phyloP scores from a whole-genome alignment of 2,888 invertebrate genomes.

The Pyrgus malvae region DNA sequence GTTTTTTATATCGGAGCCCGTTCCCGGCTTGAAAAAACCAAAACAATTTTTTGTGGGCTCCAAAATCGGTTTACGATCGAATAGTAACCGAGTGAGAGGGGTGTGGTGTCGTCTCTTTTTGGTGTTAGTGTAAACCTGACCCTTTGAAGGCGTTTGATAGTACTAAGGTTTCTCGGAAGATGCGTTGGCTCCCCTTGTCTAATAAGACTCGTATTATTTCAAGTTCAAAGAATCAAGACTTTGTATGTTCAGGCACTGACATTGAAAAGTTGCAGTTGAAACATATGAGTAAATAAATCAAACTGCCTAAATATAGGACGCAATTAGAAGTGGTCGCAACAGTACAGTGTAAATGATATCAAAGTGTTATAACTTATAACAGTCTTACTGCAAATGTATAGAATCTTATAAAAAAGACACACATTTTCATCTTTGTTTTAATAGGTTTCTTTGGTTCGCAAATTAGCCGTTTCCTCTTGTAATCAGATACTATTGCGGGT shows the following conservation, averaged over 20 bases:
- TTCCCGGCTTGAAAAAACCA: conserved; percentile 65
- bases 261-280: background rate
- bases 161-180: conserved; percentile 67
- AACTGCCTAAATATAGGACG: too few relatives aligned
- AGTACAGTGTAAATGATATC: too few relatives aligned
- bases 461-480: too few relatives aligned
- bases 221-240: conserved; percentile 37
- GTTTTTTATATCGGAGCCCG: conserved; percentile 48
- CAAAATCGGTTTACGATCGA: conserved; percentile 76
- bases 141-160: conserved; percentile 53
- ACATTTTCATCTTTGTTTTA: too few relatives aligned
- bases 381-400: too few relatives aligned
- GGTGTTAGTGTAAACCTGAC: conserved; percentile 55
- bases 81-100: conserved; percentile 67
- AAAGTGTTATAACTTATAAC: too few relatives aligned
- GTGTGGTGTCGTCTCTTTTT: conserved; percentile 43
- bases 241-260: background rate
- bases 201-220: conserved; percentile 32
- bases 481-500: too few relatives aligned
- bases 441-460: too few relatives aligned
- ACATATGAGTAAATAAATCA: too few relatives aligned
- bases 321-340: too few relatives aligned
- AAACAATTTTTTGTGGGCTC: conserved; percentile 74
- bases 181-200: conserved; percentile 31
- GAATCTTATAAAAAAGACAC: too few relatives aligned